Base-by-base conservation (phyloP, 1,140 invertebrate species). In the Hycleus phaleratus region DNA sequence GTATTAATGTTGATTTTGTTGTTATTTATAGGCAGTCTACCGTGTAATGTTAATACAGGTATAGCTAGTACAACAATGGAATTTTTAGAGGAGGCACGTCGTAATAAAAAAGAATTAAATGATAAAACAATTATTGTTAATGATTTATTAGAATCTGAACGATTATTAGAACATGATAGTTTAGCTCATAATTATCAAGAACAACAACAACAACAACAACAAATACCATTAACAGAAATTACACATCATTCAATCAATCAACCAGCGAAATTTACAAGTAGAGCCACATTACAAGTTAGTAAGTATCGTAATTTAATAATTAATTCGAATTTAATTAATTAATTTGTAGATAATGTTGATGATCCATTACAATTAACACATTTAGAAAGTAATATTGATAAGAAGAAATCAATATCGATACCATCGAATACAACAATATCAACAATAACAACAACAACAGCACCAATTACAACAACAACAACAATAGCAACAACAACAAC, bases 1-100 rank as follows among this genome's bases (percentile, higher is more conserved):
- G 38, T 38, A 38, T 7, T 39, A 39, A 39, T 39, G 38, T 7
- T 18, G 18, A 1, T 1, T 18, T 18, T 39, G 38, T 39, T 47
- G 12, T 10, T 56, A 10, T 53, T 59, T 61, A 38, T 51, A 70
- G 69, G 69, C 46, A 71, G 68, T 49, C 63, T 73, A 18, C 72
- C 72, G 8, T 70, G 66, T 50, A 71, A 73, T 56, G 70, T 73
- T 7, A 73, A 72, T 56, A 55, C 58, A 11, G 58, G 55, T 10
- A 24, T 52, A 1, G 60, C 65, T n/a, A 61, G 63, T 40, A 58
- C 57, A 18, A 18, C 18, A 6, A 47, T 59, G 9, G 64, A 68
- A 51, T 71, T 73, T 45, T 58, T 73, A 24, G 69, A 71, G 40
- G 68, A 70, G 42, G 67, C 57, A 18, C 46, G 60, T 3, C 46